Conservation (phyloP, 2,888 invertebrate genomes). For the Calliopum simillimum region DNA sequence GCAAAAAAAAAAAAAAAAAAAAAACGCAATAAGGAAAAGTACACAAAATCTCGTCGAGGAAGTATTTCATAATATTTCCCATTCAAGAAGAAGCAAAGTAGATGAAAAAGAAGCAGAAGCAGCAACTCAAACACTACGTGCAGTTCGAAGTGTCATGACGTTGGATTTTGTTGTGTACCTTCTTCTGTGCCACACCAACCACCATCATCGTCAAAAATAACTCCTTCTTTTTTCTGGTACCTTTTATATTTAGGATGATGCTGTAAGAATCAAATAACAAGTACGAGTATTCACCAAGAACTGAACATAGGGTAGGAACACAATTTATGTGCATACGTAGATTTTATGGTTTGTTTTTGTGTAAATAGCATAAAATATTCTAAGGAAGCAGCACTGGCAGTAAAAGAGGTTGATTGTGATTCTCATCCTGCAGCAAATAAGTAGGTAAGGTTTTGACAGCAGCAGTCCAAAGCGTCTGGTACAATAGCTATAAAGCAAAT, state of each 20-base stretch:
- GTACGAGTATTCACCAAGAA: neutral
- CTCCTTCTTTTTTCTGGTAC: neutral
- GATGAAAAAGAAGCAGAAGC: neutral
- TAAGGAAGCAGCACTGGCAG: neutral
- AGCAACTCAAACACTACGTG: too few species aligned
- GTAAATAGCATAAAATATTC: constrained; percentile 13
- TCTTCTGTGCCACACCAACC: neutral
- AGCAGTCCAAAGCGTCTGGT: neutral
- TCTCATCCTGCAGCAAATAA: neutral
- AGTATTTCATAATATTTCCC: constrained; percentile 26
- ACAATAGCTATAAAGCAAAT: neutral
- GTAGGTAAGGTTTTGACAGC: constrained; percentile 1
- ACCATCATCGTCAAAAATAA: neutral
- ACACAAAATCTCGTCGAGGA: constrained; percentile 1
- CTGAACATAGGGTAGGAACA: neutral
- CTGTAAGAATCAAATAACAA: neutral
- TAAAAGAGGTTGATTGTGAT: too few species aligned
- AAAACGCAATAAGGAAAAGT: neutral
- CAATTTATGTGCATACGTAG: too few species aligned
- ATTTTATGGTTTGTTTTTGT: too few species aligned
- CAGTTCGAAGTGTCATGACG: too few species aligned
- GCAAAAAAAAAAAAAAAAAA: too few species aligned
- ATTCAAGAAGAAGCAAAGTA: constrained; percentile 11
- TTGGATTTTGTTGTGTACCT: constrained; percentile 1
- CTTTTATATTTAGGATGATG: constrained; percentile 3